Evolutionary conservation across 2,888 invertebrate genomes (phyloP).

Genomic region (Dicyrtomina minuta): DNA sequence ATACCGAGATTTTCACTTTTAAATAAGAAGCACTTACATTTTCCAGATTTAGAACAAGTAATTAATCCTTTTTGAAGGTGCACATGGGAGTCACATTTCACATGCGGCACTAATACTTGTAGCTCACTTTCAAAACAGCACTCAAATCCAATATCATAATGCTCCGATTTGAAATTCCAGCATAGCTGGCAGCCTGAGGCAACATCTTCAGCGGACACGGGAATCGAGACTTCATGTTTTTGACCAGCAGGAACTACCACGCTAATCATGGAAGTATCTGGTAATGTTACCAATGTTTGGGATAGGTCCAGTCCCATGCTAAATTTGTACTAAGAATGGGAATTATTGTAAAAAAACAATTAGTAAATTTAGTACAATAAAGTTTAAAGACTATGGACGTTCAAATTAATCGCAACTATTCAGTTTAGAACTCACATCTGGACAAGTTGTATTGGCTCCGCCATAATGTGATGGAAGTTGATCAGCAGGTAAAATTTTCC

Average conservation of each 20-base stretch:
- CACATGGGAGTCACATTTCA: constrained; percentile 22
- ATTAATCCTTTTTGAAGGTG: constrained; percentile 12
- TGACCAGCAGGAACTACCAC: constrained; percentile 3
- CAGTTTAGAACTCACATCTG: constrained; percentile 6
- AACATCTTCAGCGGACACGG: not conserved
- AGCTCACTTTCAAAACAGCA: not conserved
- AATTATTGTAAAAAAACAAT: not conserved
- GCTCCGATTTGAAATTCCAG: constrained; percentile 26
- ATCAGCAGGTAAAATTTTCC: constrained; percentile 13
- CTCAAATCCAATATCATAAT: constrained; percentile 21
- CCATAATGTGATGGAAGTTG: constrained; percentile 25
- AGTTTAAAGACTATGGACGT: too few species aligned
- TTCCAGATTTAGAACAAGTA: not conserved
- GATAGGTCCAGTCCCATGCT: constrained; percentile 11
- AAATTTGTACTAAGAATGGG: constrained; percentile 14
- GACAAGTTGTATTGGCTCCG: constrained; percentile 18
- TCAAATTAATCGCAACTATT: too few species aligned
- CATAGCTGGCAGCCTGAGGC: constrained; percentile 2
- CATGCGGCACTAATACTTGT: not conserved
- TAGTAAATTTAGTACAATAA: not conserved
- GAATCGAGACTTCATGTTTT: not conserved
- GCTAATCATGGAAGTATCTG: constrained; percentile 3
- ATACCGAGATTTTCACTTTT: too few species aligned
- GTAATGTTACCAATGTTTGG: not conserved
- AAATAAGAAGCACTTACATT: too few species aligned